Evolutionary conservation across 2,113 vertebrate genomes (phyloP).

Genomic region (zebrafish (Danio rerio)): GRCz12tu NC_133192.1:58525501-58526000

Average conservation of each 20-base stretch:
- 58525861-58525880: too few relatives aligned
- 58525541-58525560: constrained; percentile 69
- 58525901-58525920: too few relatives aligned
- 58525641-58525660: constrained; percentile 41
- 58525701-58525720: background rate
- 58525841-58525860: too few relatives aligned
- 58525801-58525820: too few relatives aligned
- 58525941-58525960: too few relatives aligned
- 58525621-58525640: constrained; percentile 69
- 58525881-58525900: too few relatives aligned
- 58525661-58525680: constrained; percentile 51
- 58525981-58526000: too few relatives aligned
- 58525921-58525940: too few relatives aligned
- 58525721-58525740: background rate
- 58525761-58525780: background rate
- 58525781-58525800: background rate
- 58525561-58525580: constrained; percentile 76
- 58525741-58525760: constrained; percentile 1
- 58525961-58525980: too few relatives aligned
- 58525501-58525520: constrained; percentile 75
- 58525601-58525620: constrained; percentile 67
- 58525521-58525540: constrained; percentile 75
- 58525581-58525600: constrained; percentile 64
- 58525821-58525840: too few relatives aligned
- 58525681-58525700: constrained; percentile 26